phyloP scores from a whole-genome alignment of 2,113 vertebrate species.

The Deroptyus accipitrinus region DNA sequence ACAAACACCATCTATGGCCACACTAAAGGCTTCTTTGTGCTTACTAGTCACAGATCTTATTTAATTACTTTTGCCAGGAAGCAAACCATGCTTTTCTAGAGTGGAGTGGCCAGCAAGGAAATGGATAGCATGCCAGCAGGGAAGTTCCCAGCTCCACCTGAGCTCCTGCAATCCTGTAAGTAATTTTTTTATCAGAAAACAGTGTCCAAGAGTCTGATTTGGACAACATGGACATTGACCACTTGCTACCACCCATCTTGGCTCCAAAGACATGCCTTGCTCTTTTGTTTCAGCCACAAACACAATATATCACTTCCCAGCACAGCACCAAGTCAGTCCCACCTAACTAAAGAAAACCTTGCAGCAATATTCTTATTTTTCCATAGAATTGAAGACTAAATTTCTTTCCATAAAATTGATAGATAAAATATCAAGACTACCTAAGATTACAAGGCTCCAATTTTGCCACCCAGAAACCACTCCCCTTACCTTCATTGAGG shows the following conservation, averaged over 20 bases:
- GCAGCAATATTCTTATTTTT: neutral
- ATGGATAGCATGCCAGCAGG: too few relatives aligned
- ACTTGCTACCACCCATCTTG: neutral
- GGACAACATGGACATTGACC: accelerated
- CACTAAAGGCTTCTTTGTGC: neutral
- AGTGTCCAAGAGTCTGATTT: accelerated
- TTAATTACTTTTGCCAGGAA: neutral
- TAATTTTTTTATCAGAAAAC: neutral
- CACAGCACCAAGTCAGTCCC: accelerated
- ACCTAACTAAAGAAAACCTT: neutral
- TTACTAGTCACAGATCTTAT: neutral
- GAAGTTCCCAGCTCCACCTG: neutral
- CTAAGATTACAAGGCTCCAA: neutral
- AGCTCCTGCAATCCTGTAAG: neutral
- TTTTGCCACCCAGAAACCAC: neutral
- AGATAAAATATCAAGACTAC: neutral
- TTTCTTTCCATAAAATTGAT: neutral
- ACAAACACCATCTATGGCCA: accelerated
- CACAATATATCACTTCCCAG: neutral
- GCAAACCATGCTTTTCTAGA: accelerated
- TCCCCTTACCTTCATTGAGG: neutral
- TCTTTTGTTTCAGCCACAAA: neutral
- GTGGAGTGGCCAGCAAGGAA: neutral
- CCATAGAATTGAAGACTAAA: neutral
- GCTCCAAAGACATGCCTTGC: neutral